Evolutionary conservation across 2,113 vertebrate genomes (phyloP), one percentile per base, ranked within the genome.

Genomic region (Microtus oregoni): DNA sequence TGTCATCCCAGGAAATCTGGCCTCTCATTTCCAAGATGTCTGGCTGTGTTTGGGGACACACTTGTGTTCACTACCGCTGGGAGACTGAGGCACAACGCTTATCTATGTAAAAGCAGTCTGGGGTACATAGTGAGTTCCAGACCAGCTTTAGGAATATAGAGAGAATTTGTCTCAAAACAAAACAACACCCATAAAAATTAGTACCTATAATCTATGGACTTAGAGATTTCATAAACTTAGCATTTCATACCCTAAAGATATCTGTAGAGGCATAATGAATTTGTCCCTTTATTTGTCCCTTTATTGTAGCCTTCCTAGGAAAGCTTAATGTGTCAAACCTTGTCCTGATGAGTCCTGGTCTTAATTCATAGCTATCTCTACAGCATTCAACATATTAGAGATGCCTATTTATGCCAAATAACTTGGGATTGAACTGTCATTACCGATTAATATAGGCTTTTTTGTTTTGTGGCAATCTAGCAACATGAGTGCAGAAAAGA

Each of bases 311-410:
- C 32, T 91, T 67, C 35, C 14, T 47, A 65, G 44, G 19, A 92
- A 95, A 89, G 9, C 22, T 91, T 86, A 52, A 77, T 61, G 76
- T 52, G 92, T 65, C 65, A 95, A 75, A 55, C 9, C 3, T 90
- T 52, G 24, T 26, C 47, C 63, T 44, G 7, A 61, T 24, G 17
- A 93, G 41, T 68, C 92, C 92, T 79, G 47, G 41, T 86, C 30
- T 89, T 89, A 75, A 9, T 92, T 52, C 63, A 94, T 87, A 78
- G 50, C 90, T 90, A 94, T 58, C 30, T 85, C 41, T 76, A 44
- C 32, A 94, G 81, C 4, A 91, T 50, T 91, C 58, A 90, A 67
- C n/a, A 73, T 44, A 76, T 95, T 73, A 94, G 76, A 90, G 85
- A 50, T 76, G 82, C 68, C 47, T 14, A 0, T 73, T 14, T 92